Evolutionary conservation across 2,797 vertebrate species (phyloP), one percentile per base, ranked within the genome.

Genomic region (Myoxocephalus aenaeus): DNA sequence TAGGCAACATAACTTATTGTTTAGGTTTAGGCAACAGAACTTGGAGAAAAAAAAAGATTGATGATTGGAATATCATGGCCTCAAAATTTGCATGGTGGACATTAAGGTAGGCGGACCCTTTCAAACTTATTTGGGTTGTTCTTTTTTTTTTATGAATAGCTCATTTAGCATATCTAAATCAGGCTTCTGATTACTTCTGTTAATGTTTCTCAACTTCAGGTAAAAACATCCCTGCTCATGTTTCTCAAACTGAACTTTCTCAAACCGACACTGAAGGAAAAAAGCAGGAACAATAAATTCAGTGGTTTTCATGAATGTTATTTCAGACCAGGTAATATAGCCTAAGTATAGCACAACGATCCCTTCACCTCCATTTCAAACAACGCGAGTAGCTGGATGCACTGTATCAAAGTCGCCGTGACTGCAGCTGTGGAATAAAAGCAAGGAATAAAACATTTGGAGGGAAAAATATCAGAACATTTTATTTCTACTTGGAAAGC

Each of bases 401-500:
- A 17, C 27, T 65, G 44, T 40, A 65, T 63, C 61, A 63, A 38
- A 75, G 70, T 80, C n/a, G 62, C 56, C 29, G 1, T n/a, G 51
- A 48, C 48, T 64, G 66, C 40, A 29, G 48, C 50, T 50, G 63
- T 58, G 40, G 57, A 46, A 73, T 65, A 50, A 73, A 80, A 72
- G 18, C 8, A 3, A 71, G 81, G 75, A 86, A 86, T 86, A 79
- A 86, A 81, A 82, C 71, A 87, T 85, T 56, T 10, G 3, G 22
- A 50, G 36, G 7, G 7, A 18, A 61, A 79, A 65, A 66, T 9
- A 79, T 62, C 64, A 2, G 7, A 68, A 70, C 32, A 46, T 65
- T 79, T 51, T 79, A 50, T 71, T 51, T 68, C 11, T 58, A 56
- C 65, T 79, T 34, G 34, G 65, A 73, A 74, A 68, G 57, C 58